Conservation (phyloP, 1,140 invertebrate genomes). For the Bemisia tabaci region DNA sequence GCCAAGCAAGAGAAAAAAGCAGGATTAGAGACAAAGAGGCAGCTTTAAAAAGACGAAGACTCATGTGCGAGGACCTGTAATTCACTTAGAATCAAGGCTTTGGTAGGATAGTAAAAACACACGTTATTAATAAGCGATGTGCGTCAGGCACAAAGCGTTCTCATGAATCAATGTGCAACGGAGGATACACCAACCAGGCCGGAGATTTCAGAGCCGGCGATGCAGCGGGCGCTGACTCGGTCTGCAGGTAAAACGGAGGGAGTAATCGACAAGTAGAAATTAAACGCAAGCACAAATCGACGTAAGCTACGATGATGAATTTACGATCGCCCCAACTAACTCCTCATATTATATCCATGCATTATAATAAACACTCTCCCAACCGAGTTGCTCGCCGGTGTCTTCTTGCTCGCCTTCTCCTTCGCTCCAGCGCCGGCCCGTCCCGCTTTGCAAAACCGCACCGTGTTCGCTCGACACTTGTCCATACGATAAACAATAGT, state of each 20-base stretch:
- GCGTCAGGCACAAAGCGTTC: too few relatives aligned
- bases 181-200: background rate
- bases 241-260: too few relatives aligned
- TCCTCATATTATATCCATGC: background rate
- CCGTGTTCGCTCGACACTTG: too few relatives aligned
- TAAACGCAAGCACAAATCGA: background rate
- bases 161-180: background rate
- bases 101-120: too few relatives aligned
- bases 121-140: too few relatives aligned
- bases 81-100: too few relatives aligned
- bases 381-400: background rate
- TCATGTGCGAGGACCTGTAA: too few relatives aligned
- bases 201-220: background rate
- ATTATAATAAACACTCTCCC: background rate
- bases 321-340: background rate
- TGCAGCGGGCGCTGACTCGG: background rate
- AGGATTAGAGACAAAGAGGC: too few relatives aligned
- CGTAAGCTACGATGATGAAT: background rate
- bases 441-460: too few relatives aligned
- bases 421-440: background rate
- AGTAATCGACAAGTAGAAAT: background rate
- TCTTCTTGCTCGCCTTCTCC: background rate
- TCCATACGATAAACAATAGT: too few relatives aligned
- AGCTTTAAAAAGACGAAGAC: too few relatives aligned
- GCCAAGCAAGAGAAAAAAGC: too few relatives aligned